These are phyloP conservation scores for Elymnias hypermnestra DNA, from an alignment of 1,140 invertebrate genomes.

Conservation along the genomic window DNA sequence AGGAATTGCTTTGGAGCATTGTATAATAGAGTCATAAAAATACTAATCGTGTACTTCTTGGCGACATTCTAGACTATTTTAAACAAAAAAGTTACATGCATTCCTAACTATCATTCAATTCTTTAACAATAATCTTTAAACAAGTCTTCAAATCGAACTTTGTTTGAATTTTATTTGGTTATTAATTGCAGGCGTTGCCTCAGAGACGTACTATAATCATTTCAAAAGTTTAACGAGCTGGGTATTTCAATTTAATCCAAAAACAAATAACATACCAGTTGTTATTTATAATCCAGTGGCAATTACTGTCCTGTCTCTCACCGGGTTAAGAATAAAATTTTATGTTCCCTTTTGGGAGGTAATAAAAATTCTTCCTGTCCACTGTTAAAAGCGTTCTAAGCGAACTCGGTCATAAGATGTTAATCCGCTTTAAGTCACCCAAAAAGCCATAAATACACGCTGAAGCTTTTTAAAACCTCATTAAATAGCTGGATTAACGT, in stretches of 20 bases:
- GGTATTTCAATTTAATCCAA: slow-evolving; percentile 7
- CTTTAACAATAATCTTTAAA: too few relatives aligned
- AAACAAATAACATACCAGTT: slow-evolving; percentile 18
- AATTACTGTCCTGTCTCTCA: slow-evolving; percentile 40
- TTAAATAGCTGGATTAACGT: slow-evolving; percentile 20
- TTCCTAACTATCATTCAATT: too few relatives aligned
- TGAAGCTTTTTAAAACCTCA: slow-evolving; percentile 30
- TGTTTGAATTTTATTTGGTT: not conserved
- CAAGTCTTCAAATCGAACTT: too few relatives aligned
- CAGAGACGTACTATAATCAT: not conserved
- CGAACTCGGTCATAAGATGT: slow-evolving; percentile 39
- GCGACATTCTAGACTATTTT: too few relatives aligned
- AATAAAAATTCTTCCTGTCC: slow-evolving; percentile 64
- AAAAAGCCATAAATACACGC: slow-evolving; percentile 42
- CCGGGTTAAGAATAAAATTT: slow-evolving; percentile 51
- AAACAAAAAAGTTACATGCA: too few relatives aligned
- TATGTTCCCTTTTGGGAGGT: slow-evolving; percentile 49
- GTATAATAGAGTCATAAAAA: too few relatives aligned
- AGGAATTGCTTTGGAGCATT: too few relatives aligned
- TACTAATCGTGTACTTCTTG: too few relatives aligned
- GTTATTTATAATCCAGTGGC: slow-evolving; percentile 29
- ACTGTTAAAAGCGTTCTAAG: slow-evolving; percentile 47
- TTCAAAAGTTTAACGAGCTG: slow-evolving; percentile 1
- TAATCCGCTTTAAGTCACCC: slow-evolving; percentile 46
- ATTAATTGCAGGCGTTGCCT: not conserved